Conservation (phyloP, 2,888 invertebrate species). For the Agrotis segetum region DNA sequence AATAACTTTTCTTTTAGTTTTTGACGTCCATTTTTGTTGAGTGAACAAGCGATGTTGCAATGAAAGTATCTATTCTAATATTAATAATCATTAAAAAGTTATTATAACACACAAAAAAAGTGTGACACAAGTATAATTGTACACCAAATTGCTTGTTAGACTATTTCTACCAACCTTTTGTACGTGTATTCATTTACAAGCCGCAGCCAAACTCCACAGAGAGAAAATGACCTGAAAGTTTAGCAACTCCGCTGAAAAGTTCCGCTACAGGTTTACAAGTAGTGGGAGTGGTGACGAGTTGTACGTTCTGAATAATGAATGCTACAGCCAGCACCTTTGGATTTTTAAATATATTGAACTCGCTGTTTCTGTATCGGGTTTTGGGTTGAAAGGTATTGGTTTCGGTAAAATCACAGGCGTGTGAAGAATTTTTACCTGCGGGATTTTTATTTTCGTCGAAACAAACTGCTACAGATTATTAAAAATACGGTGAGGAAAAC, state of each 20-base stretch:
- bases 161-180: background rate
- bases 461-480: background rate
- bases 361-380: background rate
- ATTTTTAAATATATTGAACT: conserved; percentile 29
- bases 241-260: conserved; percentile 34
- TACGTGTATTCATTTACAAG: background rate
- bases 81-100: too few relatives aligned
- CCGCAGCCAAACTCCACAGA: conserved; percentile 3
- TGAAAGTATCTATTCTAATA: too few relatives aligned
- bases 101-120: too few relatives aligned
- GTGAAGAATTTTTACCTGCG: background rate
- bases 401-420: background rate
- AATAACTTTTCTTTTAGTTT: too few relatives aligned
- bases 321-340: conserved; percentile 7
- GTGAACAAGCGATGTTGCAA: too few relatives aligned
- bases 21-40: too few relatives aligned
- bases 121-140: too few relatives aligned
- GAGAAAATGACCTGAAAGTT: conserved; percentile 39
- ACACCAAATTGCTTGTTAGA: too few relatives aligned
- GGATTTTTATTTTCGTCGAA: background rate
- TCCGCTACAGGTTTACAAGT: conserved; percentile 30
- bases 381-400: background rate
- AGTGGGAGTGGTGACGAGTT: conserved; percentile 23
- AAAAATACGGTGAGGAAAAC: background rate
- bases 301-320: conserved; percentile 49